These are phyloP conservation scores for Artemia franciscana DNA, from an alignment of 1,140 invertebrate species.

Conservation along the genomic window DNA sequence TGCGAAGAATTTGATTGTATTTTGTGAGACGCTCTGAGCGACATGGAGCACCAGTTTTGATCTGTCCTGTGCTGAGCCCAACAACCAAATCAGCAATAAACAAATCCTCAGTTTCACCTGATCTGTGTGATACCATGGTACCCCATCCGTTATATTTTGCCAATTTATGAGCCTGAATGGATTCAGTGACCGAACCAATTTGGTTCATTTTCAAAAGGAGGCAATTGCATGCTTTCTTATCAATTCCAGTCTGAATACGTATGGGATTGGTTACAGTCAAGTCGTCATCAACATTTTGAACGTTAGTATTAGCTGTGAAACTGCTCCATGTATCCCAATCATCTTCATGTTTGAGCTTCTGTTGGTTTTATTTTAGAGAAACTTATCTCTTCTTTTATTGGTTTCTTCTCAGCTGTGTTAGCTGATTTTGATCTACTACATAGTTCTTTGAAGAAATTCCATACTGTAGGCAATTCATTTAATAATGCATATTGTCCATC, in stretches of 20 bases:
- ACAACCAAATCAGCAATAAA: slow-evolving; percentile 15
- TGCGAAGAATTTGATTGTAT: slow-evolving; percentile 30
- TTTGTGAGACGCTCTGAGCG: slow-evolving; percentile 29
- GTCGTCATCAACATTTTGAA: slow-evolving; percentile 13
- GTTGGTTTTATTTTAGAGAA: too few relatives aligned
- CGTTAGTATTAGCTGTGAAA: too few relatives aligned
- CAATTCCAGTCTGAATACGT: slow-evolving; percentile 10
- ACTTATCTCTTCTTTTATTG: too few relatives aligned
- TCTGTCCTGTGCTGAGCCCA: slow-evolving; percentile 14
- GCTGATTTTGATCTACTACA: too few relatives aligned
- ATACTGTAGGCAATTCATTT: too few relatives aligned
- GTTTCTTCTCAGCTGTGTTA: too few relatives aligned
- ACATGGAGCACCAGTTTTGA: slow-evolving; percentile 32
- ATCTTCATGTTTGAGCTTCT: too few relatives aligned
- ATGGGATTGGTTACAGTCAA: slow-evolving; percentile 13
- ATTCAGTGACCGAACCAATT: slow-evolving; percentile 14
- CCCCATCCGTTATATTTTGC: slow-evolving; percentile 6
- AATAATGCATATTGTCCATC: too few relatives aligned
- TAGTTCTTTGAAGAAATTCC: too few relatives aligned
- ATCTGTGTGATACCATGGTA: slow-evolving; percentile 11
- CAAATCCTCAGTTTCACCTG: slow-evolving; percentile 16
- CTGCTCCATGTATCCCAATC: slow-evolving; percentile 12
- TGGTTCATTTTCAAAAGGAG: slow-evolving; percentile 14
- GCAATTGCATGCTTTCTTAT: slow-evolving; percentile 9
- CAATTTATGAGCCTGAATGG: slow-evolving; percentile 10